Evolutionary conservation across 2,113 vertebrate species (phyloP).

Genomic region (Phainopepla nitens): DNA sequence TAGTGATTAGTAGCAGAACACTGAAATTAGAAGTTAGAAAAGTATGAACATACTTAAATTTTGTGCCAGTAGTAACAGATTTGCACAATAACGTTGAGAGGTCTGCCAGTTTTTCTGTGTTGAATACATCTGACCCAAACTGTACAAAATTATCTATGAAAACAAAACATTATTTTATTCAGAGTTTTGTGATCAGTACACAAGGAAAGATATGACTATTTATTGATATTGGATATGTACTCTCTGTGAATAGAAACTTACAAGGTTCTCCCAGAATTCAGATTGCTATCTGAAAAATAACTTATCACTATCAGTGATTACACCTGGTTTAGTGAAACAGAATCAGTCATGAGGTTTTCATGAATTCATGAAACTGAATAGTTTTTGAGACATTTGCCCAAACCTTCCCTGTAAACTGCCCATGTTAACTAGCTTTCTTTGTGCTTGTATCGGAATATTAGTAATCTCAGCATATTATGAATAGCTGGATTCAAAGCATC

Average conservation of each 20-base stretch:
- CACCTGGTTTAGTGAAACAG: not conserved
- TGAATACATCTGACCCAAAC: conserved; percentile 5
- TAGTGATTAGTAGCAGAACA: conserved; percentile 63
- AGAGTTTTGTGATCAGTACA: not conserved
- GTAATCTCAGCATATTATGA: not conserved
- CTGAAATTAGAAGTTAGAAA: conserved; percentile 54
- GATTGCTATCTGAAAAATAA: not conserved
- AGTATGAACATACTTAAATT: conserved; percentile 28
- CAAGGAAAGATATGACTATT: not conserved
- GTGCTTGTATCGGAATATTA: not conserved
- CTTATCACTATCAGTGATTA: not conserved
- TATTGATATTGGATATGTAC: not conserved
- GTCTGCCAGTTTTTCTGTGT: conserved; percentile 39
- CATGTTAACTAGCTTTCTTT: not conserved
- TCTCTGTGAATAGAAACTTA: not conserved
- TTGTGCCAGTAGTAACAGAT: conserved; percentile 27
- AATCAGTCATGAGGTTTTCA: not conserved
- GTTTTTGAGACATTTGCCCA: not conserved
- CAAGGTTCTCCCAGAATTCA: not conserved
- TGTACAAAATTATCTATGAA: not conserved
- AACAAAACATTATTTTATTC: not conserved
- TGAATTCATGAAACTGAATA: too few relatives aligned
- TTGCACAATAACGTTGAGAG: not conserved
- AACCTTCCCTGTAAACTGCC: not conserved
- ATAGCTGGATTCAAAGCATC: not conserved